Conservation (phyloP, 2,113 vertebrate genomes). For the Alethe diademata region DNA sequence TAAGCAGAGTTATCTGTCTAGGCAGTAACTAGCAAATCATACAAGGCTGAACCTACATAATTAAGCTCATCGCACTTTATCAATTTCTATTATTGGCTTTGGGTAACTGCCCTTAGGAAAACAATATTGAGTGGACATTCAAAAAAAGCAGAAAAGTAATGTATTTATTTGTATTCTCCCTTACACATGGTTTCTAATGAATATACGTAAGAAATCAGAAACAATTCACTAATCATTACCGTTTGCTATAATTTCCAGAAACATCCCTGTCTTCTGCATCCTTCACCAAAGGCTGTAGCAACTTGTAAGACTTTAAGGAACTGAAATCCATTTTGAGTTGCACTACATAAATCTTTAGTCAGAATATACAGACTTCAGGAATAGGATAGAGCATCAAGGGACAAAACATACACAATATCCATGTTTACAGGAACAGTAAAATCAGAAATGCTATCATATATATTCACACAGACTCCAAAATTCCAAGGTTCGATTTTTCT, state of each 20-base stretch:
- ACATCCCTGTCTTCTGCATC: neutral
- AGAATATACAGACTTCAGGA: neutral
- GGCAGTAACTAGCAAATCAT: neutral
- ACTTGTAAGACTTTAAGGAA: neutral
- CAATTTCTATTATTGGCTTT: neutral
- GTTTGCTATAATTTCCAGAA: neutral
- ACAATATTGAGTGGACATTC: neutral
- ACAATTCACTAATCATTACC: neutral
- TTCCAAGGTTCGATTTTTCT: neutral
- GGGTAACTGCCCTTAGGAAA: neutral
- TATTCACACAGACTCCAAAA: neutral
- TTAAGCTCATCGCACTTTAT: neutral
- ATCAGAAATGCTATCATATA: neutral
- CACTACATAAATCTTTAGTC: neutral
- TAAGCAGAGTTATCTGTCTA: neutral
- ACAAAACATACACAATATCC: neutral
- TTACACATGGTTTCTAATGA: neutral
- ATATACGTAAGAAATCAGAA: neutral
- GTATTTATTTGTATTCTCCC: neutral
- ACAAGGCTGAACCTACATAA: neutral
- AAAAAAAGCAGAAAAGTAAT: neutral
- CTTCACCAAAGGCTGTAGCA: neutral
- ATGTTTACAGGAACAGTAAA: neutral
- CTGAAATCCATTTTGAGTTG: neutral
- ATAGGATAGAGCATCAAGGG: neutral